Percentiles rank a stretch among this genome's conserved stretches.
Conservation (phyloP, 2,797 vertebrate species). For the Onychomys torridus region DNA sequence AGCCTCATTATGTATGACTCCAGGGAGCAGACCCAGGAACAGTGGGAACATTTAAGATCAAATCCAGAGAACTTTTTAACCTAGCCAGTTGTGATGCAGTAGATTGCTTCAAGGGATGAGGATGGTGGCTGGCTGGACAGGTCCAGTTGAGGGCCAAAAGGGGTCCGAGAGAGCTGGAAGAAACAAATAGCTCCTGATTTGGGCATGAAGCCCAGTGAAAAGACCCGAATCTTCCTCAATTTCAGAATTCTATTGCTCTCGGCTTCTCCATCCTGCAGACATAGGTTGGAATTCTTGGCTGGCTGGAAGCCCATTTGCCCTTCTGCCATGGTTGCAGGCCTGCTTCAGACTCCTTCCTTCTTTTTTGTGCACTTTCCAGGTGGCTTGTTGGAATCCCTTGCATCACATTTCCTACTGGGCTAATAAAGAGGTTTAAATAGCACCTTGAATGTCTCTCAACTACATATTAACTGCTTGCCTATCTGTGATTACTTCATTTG, state of each 20-base stretch:
- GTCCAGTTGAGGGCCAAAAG: neutral
- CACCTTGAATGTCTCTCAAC: constrained; percentile 55
- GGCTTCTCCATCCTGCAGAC: constrained; percentile 55
- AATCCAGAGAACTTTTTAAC: constrained; percentile 68
- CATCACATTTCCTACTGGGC: constrained; percentile 57
- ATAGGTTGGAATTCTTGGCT: constrained; percentile 49
- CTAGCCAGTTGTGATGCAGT: constrained; percentile 43
- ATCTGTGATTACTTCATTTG: constrained; percentile 49
- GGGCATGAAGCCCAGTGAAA: constrained; percentile 37
- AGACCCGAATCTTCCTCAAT: neutral
- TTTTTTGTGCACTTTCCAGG: constrained; percentile 53
- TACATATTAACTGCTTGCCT: constrained; percentile 35
- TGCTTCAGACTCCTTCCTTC: constrained; percentile 43
- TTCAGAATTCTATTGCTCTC: constrained; percentile 45
- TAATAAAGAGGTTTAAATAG: constrained; percentile 46
- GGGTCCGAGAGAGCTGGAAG: constrained; percentile 30
- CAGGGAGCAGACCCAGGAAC: constrained; percentile 41
- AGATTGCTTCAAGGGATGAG: constrained; percentile 9
- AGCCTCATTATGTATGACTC: constrained; percentile 56
- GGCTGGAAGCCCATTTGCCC: constrained; percentile 67
- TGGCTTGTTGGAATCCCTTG: constrained; percentile 58
- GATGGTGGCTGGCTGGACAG: neutral
- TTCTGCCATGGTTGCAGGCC: constrained; percentile 37
- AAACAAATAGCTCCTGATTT: constrained; percentile 15
- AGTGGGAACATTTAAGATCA: constrained; percentile 30